Conservation (phyloP, 92 coral and sea anemone genomes). For the Epizoanthus ramosus region DNA sequence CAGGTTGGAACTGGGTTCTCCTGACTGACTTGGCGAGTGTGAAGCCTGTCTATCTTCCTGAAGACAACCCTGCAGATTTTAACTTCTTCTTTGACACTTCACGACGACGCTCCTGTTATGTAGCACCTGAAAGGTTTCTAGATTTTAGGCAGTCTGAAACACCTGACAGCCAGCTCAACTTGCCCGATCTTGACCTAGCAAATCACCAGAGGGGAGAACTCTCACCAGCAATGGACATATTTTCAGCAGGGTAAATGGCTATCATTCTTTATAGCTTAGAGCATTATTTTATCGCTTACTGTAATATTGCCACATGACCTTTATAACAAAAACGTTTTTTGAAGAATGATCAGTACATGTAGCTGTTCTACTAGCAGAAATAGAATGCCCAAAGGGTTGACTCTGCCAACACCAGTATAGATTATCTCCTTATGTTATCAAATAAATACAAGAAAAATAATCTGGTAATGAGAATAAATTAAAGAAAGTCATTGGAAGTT, state of each 20-base stretch:
- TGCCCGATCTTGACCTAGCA: conserved; percentile 88
- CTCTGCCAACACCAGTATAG: too few species aligned
- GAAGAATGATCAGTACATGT: too few species aligned
- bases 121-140: conserved; percentile 95
- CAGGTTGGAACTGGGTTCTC: conserved; percentile 97
- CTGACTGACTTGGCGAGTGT: conserved; percentile 94
- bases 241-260: conserved; percentile 82
- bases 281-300: not conserved
- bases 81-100: conserved; percentile 98
- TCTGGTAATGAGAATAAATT: too few species aligned
- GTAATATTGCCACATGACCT: not conserved
- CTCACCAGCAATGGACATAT: conserved; percentile 95
- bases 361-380: too few species aligned
- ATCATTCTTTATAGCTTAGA: not conserved
- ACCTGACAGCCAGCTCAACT: conserved; percentile 52
- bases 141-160: conserved; percentile 81
- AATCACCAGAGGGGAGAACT: conserved; percentile 79
- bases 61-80: conserved; percentile 98
- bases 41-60: conserved; percentile 92
- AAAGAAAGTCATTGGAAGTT: too few species aligned
- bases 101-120: conserved; percentile 93
- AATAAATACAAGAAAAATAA: too few species aligned
- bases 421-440: too few species aligned
- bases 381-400: too few species aligned
- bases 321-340: too few species aligned